These are phyloP conservation scores for Prionace glauca DNA, from an alignment of 2,797 vertebrate species.

Conservation along the genomic window DNA sequence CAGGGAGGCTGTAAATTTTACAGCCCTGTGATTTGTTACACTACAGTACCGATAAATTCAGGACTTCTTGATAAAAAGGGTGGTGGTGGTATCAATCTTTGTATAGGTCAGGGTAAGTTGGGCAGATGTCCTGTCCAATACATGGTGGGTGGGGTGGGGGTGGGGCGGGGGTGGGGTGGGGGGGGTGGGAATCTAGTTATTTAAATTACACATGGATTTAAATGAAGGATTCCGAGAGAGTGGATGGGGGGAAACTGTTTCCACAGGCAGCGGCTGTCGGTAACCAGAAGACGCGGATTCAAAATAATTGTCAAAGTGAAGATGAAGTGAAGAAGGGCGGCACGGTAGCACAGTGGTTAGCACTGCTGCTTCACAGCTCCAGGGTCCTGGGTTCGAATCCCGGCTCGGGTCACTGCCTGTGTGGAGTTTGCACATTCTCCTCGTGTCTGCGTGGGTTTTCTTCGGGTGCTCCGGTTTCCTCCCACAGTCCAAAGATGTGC, in stretches of 20 bases:
- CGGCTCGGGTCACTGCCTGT: too few species aligned
- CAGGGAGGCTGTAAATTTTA: constrained; percentile 69
- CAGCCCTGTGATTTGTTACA: constrained; percentile 54
- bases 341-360: too few species aligned
- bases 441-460: too few species aligned
- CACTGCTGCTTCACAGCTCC: too few species aligned
- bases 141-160: too few species aligned
- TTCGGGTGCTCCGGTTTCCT: too few species aligned
- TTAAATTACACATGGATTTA: background rate
- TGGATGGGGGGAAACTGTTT: background rate
- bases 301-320: background rate
- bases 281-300: background rate
- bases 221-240: background rate
- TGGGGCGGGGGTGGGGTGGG: background rate
- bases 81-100: constrained; percentile 42
- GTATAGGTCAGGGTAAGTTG: constrained; percentile 48
- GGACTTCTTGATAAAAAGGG: constrained; percentile 52
- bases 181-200: background rate
- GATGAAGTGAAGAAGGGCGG: too few species aligned
- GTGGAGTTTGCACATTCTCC: too few species aligned
- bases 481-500: too few species aligned
- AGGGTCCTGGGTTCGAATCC: too few species aligned
- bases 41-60: constrained; percentile 57
- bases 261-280: background rate
- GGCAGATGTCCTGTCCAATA: constrained; percentile 40